phyloP scores from a whole-genome alignment of 2,888 invertebrate genomes.

The Morpho achilles region DNA sequence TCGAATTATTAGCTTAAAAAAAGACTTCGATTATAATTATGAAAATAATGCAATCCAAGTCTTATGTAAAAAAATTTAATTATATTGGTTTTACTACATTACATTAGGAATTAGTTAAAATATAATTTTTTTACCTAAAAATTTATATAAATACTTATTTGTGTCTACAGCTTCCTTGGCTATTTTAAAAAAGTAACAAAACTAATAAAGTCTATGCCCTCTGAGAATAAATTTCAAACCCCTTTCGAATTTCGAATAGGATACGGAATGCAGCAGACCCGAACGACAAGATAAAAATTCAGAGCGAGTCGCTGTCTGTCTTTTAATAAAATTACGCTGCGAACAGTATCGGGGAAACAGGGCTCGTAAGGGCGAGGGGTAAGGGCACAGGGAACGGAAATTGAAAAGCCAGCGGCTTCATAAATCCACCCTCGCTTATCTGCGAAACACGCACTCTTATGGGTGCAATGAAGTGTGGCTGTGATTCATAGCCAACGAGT shows the following conservation, averaged over 20 bases:
- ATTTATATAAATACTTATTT: not conserved
- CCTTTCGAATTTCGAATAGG: constrained; percentile 36
- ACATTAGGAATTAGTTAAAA: too few species aligned
- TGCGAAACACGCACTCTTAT: constrained; percentile 48
- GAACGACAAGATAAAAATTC: constrained; percentile 63
- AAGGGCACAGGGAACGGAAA: constrained; percentile 52
- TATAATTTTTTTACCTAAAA: too few species aligned
- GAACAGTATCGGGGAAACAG: constrained; percentile 27
- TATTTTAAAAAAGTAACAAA: not conserved
- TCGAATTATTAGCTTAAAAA: too few species aligned
- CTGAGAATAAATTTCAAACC: constrained; percentile 22
- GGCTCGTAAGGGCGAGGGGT: constrained; percentile 40
- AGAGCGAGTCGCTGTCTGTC: constrained; percentile 42
- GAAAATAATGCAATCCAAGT: too few species aligned
- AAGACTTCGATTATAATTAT: too few species aligned
- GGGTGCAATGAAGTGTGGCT: constrained; percentile 49
- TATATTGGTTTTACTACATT: too few species aligned
- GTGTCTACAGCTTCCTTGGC: not conserved
- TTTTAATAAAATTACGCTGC: constrained; percentile 73
- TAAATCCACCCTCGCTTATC: constrained; percentile 58
- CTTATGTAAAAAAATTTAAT: too few species aligned
- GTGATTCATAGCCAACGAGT: constrained; percentile 42
- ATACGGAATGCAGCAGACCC: constrained; percentile 34
- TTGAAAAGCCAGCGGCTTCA: constrained; percentile 65
- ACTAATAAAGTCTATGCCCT: constrained; percentile 8